A percentile compares a stretch with the other conserved stretches of the same genome.
These are phyloP conservation scores for Brachyhypopomus gauderio DNA, from an alignment of 2,113 vertebrate genomes.

Conservation along the genomic window DNA sequence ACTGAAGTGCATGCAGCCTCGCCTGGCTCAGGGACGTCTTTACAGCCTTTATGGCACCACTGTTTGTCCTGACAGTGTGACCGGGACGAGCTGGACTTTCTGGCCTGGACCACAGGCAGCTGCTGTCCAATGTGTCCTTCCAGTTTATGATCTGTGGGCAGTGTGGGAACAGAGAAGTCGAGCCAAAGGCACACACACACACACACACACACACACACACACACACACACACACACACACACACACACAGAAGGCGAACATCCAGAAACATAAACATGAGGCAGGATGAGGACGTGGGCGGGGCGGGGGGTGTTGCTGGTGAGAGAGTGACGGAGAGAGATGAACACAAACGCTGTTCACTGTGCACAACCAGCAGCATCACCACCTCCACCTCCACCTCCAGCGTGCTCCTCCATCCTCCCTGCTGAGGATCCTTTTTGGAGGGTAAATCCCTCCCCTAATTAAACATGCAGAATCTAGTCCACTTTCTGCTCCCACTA, in stretches of 20 bases:
- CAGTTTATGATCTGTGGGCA: constrained; percentile 35
- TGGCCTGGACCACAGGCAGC: constrained; percentile 29
- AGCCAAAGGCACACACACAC: constrained; percentile 23
- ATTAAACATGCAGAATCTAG: constrained; percentile 58
- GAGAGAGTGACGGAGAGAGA: constrained; percentile 18
- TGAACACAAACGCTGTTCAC: constrained; percentile 5
- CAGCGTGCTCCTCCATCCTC: constrained; percentile 14
- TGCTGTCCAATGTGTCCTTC: constrained; percentile 40
- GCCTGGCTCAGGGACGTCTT: neutral
- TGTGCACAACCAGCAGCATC: constrained; percentile 26
- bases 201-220: neutral
- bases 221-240: constrained; percentile 9
- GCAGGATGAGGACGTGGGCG: neutral
- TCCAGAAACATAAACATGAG: constrained; percentile 1
- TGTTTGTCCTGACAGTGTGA: constrained; percentile 11
- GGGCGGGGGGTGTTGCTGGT: constrained; percentile 14
- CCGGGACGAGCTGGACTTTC: neutral
- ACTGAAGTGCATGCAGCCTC: neutral
- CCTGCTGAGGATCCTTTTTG: constrained; percentile 23
- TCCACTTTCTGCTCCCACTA: constrained; percentile 49
- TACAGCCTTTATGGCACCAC: neutral
- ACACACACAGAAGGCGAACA: neutral
- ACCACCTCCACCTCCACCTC: constrained; percentile 18
- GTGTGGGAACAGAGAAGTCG: constrained; percentile 12
- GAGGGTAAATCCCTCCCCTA: constrained; percentile 52